Evolutionary conservation across 2,797 vertebrate genomes (phyloP).

Genomic region (Sebastolobus alascanus): DNA sequence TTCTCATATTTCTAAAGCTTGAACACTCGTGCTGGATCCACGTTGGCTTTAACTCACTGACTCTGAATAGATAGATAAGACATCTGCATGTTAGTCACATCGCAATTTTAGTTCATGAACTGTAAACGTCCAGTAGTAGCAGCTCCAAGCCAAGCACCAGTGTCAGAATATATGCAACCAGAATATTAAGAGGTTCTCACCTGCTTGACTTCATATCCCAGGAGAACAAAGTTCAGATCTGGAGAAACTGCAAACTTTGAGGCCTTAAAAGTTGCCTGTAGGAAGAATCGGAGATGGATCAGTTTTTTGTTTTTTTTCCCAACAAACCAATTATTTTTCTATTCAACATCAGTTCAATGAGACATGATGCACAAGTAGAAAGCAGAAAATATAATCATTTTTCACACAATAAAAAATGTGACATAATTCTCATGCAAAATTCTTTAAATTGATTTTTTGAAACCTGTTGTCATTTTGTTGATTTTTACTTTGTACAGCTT

Average conservation of each 20-base stretch:
- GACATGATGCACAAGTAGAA: not conserved
- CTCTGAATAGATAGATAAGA: not conserved
- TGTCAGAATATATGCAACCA: not conserved
- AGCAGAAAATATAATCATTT: not conserved
- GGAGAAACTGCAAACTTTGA: conserved; percentile 83
- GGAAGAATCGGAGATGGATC: conserved; percentile 25
- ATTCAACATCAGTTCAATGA: not conserved
- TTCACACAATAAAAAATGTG: not conserved
- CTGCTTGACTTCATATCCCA: conserved; percentile 84
- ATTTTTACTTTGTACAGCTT: not conserved
- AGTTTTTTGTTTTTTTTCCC: not conserved
- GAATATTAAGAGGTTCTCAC: conserved; percentile 66
- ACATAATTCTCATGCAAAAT: not conserved
- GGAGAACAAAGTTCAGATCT: conserved; percentile 82
- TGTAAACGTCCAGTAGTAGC: conserved; percentile 2
- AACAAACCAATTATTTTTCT: too few relatives aligned
- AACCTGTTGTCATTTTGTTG: not conserved
- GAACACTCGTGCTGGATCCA: not conserved
- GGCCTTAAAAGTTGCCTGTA: conserved; percentile 83
- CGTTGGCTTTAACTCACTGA: not conserved
- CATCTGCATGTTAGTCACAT: conserved; percentile 5
- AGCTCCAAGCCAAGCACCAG: conserved; percentile 8
- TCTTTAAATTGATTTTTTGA: not conserved
- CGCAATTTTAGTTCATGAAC: conserved; percentile 25
- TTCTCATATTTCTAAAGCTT: not conserved